These are phyloP conservation scores for Caenorhabditis angaria DNA, from an alignment of 2,888 invertebrate species.

Conservation along the genomic window DNA sequence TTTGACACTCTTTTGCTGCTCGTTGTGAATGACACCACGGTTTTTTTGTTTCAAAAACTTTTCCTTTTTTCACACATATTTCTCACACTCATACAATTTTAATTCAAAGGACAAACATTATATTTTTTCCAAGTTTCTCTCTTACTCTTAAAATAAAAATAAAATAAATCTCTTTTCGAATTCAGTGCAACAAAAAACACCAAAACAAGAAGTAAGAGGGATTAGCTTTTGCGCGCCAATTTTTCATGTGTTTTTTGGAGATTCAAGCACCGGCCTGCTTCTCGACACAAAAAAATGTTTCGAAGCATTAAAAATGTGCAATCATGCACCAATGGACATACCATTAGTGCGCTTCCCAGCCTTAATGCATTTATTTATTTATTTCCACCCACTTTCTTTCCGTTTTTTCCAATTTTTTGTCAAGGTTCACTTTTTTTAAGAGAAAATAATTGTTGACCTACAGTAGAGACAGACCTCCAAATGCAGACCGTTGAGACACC, in stretches of 20 bases:
- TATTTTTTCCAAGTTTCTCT: too few relatives aligned
- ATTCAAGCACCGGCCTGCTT: too few relatives aligned
- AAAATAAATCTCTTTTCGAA: too few relatives aligned
- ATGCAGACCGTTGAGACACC: too few relatives aligned
- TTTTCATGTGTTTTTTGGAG: too few relatives aligned
- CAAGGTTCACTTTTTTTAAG: not conserved
- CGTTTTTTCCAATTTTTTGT: not conserved
- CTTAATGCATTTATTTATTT: too few relatives aligned
- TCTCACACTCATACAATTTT: not conserved
- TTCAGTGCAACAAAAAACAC: too few relatives aligned
- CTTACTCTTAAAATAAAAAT: too few relatives aligned
- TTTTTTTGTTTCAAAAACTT: not conserved
- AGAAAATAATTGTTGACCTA: too few relatives aligned
- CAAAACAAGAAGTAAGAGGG: not conserved
- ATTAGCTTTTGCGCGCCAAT: not conserved
- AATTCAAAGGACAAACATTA: too few relatives aligned
- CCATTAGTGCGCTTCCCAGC: not conserved
- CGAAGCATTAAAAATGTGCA: conserved; percentile 1
- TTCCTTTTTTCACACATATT: not conserved
- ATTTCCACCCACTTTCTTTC: not conserved
- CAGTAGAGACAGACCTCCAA: too few relatives aligned
- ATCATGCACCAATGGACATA: conserved; percentile 4
- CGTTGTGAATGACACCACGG: not conserved
- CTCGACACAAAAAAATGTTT: not conserved
- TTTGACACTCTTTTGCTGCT: too few relatives aligned